Conservation (phyloP, 2,113 vertebrate species). For the Entosphenus tridentatus region DNA sequence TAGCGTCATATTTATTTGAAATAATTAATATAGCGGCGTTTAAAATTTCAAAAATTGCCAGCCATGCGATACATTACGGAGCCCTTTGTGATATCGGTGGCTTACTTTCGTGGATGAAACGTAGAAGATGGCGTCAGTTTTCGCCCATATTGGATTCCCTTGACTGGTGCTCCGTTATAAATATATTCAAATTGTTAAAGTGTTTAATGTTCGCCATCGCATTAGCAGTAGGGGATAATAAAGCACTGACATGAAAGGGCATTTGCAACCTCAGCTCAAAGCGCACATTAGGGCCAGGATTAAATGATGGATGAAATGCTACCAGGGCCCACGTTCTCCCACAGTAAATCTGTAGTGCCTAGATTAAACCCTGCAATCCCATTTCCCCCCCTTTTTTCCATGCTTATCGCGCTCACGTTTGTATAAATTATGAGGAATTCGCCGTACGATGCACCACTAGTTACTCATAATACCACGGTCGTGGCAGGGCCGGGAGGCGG, state of each 20-base stretch:
- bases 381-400: constrained; percentile 64
- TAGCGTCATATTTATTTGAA: too few species aligned
- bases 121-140: neutral
- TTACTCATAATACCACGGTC: constrained; percentile 95
- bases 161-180: too few species aligned
- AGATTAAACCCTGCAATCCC: constrained; percentile 99
- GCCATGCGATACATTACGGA: too few species aligned
- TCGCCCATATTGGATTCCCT: neutral
- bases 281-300: constrained; percentile 99
- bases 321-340: constrained; percentile 99
- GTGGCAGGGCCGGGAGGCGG: neutral
- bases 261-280: constrained; percentile 99
- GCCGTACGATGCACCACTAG: constrained; percentile 85
- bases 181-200: too few species aligned
- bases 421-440: constrained; percentile 96
- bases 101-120: too few species aligned
- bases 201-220: too few species aligned
- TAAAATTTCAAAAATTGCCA: too few species aligned
- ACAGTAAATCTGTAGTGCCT: constrained; percentile 99
- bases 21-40: too few species aligned
- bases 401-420: constrained; percentile 99
- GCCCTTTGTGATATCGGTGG: too few species aligned
- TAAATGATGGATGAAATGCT: constrained; percentile 99
- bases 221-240: constrained; percentile 58
- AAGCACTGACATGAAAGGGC: constrained; percentile 99